phyloP scores from a whole-genome alignment of 2,888 invertebrate species.

The Ennomos fuscantarius region DNA sequence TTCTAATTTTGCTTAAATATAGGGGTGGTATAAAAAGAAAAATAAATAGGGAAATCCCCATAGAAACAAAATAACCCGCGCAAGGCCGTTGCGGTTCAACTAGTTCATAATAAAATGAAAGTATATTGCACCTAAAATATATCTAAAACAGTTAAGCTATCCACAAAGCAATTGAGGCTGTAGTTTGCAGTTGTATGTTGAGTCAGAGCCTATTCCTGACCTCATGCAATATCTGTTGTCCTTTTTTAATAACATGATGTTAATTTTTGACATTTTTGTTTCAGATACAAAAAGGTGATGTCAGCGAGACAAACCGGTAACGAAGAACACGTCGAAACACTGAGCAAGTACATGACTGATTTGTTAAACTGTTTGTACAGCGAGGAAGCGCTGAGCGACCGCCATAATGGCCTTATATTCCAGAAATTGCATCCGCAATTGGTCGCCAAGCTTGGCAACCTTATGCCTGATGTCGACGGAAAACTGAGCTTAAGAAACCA shows the following conservation, averaged over 20 bases:
- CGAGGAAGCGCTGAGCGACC: conserved; percentile 56
- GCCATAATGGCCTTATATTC: conserved; percentile 63
- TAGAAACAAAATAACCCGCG: too few relatives aligned
- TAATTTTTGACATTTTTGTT: conserved; percentile 6
- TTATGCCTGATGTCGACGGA: conserved; percentile 62
- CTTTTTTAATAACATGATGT: background rate
- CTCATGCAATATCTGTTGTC: too few relatives aligned
- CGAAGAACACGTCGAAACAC: conserved; percentile 50
- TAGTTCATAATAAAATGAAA: too few relatives aligned
- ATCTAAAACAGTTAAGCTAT: too few relatives aligned
- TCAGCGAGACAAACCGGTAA: conserved; percentile 46
- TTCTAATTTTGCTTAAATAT: too few relatives aligned
- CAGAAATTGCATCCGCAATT: conserved; percentile 60
- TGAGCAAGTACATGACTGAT: conserved; percentile 64
- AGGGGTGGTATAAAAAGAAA: too few relatives aligned
- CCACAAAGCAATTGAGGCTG: too few relatives aligned
- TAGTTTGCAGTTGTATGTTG: too few relatives aligned
- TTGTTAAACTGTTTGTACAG: conserved; percentile 67
- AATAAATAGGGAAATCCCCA: too few relatives aligned
- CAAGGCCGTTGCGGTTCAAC: too few relatives aligned
- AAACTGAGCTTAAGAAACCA: conserved; percentile 68
- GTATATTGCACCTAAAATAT: too few relatives aligned
- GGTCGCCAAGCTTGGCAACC: conserved; percentile 55
- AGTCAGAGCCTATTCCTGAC: too few relatives aligned
- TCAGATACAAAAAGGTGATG: conserved; percentile 68